Evolutionary conservation across 2,888 invertebrate genomes (phyloP).

Genomic region (Seira sanloemensis): DNA sequence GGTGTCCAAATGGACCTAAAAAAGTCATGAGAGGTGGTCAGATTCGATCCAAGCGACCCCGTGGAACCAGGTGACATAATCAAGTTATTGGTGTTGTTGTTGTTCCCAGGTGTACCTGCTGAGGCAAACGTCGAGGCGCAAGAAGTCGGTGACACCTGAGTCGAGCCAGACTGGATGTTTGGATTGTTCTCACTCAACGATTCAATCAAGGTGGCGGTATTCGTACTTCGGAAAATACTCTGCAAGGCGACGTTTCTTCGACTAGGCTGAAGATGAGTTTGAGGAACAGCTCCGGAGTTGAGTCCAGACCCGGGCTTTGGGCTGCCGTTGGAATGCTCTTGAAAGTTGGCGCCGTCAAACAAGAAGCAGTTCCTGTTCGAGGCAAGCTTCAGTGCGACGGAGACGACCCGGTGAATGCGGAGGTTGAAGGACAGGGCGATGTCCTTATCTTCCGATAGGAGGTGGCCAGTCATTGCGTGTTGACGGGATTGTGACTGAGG

Average conservation of each 20-base stretch:
- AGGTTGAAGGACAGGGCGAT: conserved; percentile 43
- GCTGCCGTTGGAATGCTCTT: conserved; percentile 19
- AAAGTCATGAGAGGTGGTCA: conserved; percentile 65
- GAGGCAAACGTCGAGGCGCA: conserved; percentile 36
- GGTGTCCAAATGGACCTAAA: conserved; percentile 73
- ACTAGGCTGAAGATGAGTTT: conserved; percentile 53
- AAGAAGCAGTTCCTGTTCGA: conserved; percentile 40
- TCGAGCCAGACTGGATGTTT: background rate
- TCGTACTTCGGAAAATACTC: conserved; percentile 68
- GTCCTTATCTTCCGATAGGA: conserved; percentile 55
- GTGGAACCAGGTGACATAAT: conserved; percentile 44
- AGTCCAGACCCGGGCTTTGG: conserved; percentile 21
- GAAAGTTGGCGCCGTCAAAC: conserved; percentile 53
- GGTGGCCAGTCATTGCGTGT: conserved; percentile 43
- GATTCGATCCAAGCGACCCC: conserved; percentile 41
- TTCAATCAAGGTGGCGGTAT: conserved; percentile 28
- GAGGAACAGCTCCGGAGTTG: conserved; percentile 19
- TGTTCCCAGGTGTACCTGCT: conserved; percentile 12
- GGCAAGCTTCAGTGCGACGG: conserved; percentile 48
- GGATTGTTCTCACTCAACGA: conserved; percentile 30
- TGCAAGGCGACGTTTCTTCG: conserved; percentile 71
- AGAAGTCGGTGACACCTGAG: background rate
- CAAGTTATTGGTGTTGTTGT: conserved; percentile 37
- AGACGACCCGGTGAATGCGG: conserved; percentile 51
- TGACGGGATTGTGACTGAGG: conserved; percentile 41